Conservation (phyloP, 2,888 invertebrate species). For the Orchesellides sinensis region DNA sequence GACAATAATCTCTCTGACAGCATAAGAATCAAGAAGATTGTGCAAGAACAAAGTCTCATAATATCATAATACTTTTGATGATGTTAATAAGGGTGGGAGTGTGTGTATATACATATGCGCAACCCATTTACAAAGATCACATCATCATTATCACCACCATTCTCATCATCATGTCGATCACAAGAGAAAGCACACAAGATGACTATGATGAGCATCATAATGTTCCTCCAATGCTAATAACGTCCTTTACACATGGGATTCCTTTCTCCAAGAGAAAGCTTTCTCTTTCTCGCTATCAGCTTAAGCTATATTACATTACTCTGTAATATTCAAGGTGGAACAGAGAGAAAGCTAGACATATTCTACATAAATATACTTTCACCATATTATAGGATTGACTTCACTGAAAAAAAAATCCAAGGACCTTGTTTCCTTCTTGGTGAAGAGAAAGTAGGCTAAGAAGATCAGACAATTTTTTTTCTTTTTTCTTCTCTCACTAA, state of each 20-base stretch:
- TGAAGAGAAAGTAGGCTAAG: conserved; percentile 53
- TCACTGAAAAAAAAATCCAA: not conserved
- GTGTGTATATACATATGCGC: not conserved
- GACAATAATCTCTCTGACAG: no score
- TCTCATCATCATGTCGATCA: conserved; percentile 19
- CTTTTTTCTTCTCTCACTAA: not conserved
- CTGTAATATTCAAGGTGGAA: no score
- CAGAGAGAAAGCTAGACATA: not conserved
- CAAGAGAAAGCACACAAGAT: not conserved
- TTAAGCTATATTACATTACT: not conserved
- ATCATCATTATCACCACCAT: conserved; percentile 13
- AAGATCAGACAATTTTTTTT: conserved; percentile 45
- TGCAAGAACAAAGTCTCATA: no score
- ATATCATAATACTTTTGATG: no score
- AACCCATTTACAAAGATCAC: conserved; percentile 23
- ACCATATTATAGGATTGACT: not conserved
- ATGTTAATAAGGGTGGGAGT: no score
- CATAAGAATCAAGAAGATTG: no score
- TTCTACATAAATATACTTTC: not conserved
- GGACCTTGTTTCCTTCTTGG: not conserved
- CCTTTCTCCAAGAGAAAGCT: not conserved
- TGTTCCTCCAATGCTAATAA: not conserved
- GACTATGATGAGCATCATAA: not conserved
- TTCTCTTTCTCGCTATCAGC: not conserved
- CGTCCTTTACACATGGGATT: not conserved